phyloP scores from a whole-genome alignment of 2,113 vertebrate genomes.

The Grallaria varia region DNA sequence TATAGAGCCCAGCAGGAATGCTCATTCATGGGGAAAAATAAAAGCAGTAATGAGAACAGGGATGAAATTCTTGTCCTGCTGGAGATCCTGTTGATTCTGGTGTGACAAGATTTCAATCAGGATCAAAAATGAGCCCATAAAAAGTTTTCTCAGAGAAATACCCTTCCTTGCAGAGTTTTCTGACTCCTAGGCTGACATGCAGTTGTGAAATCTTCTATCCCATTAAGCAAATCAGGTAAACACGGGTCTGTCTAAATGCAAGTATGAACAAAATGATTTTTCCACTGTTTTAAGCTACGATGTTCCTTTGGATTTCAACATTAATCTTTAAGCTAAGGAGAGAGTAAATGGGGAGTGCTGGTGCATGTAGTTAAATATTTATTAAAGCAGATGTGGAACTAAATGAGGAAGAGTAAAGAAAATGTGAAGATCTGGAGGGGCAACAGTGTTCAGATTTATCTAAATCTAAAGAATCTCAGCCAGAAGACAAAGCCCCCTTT shows the following conservation, averaged over 20 bases:
- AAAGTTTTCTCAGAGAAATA: neutral
- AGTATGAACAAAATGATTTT: constrained; percentile 4
- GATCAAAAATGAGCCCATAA: neutral
- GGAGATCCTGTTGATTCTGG: neutral
- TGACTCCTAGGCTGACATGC: neutral
- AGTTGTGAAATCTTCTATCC: constrained; percentile 9
- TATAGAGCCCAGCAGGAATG: neutral
- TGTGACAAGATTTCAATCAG: neutral
- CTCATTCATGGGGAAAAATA: neutral
- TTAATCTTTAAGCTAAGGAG: constrained; percentile 57
- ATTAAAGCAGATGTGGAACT: constrained; percentile 48
- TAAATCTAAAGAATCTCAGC: constrained; percentile 7
- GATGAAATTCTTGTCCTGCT: neutral
- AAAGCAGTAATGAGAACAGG: neutral
- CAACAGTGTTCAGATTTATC: constrained; percentile 4
- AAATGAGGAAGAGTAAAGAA: constrained; percentile 72
- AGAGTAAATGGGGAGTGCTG: constrained; percentile 23
- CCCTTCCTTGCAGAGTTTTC: neutral
- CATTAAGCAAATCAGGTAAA: constrained; percentile 32
- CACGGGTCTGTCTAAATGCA: neutral
- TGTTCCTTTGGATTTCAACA: constrained; percentile 4
- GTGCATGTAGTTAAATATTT: constrained; percentile 57
- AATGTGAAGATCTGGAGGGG: constrained; percentile 26
- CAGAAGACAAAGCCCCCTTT: neutral
- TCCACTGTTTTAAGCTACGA: neutral